phyloP scores from a whole-genome alignment of 2,113 vertebrate genomes.

The Scytalopus superciliaris region DNA sequence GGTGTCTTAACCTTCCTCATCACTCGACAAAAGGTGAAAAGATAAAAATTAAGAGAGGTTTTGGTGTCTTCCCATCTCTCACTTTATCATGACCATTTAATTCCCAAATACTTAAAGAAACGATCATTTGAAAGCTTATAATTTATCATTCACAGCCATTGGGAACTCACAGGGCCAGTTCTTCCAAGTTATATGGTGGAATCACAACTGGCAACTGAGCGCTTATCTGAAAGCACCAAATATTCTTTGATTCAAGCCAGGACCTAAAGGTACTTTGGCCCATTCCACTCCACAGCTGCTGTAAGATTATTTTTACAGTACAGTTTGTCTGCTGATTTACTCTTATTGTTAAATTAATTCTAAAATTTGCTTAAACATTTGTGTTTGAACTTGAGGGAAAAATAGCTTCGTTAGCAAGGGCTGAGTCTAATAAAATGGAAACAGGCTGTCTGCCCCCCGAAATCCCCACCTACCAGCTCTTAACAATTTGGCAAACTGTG shows the following conservation, averaged over 20 bases:
- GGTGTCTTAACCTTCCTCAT: not conserved
- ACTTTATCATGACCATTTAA: not conserved
- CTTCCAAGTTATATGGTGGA: not conserved
- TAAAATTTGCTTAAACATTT: conserved; percentile 55
- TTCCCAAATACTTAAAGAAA: not conserved
- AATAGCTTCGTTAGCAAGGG: conserved; percentile 43
- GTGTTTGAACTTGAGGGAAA: conserved; percentile 44
- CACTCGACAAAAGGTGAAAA: not conserved
- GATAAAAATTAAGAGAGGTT: not conserved
- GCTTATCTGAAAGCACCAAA: conserved; percentile 22
- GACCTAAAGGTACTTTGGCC: conserved; percentile 51
- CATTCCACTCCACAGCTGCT: conserved; percentile 35
- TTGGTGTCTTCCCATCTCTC: not conserved
- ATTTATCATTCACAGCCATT: not conserved
- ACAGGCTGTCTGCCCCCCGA: not conserved
- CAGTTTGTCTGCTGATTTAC: conserved; percentile 49
- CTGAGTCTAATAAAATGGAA: conserved; percentile 56
- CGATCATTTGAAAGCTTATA: not conserved
- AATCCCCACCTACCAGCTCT: not conserved
- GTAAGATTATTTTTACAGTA: conserved; percentile 34
- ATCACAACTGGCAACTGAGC: conserved; percentile 4
- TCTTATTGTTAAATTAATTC: conserved; percentile 50
- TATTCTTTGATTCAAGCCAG: conserved; percentile 15
- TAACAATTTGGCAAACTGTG: conserved; percentile 38
- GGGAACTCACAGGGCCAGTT: conserved; percentile 6